Conservation (phyloP, 2,797 vertebrate species). For the Florisuga fusca region DNA sequence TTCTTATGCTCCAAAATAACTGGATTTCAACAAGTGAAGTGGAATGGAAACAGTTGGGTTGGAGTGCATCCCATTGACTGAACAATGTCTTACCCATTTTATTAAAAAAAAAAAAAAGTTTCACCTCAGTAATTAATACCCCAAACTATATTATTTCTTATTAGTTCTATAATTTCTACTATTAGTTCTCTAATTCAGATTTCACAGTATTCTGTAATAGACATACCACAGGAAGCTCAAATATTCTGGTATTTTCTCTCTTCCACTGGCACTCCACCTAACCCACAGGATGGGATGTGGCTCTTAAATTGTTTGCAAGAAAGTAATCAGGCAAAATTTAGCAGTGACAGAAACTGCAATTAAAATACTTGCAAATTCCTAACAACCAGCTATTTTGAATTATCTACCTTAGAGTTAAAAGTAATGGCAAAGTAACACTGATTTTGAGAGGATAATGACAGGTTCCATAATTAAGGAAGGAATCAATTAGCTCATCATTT, state of each 20-base stretch:
- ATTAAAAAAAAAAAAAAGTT: background rate
- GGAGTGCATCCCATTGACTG: background rate
- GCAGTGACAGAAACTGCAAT: slow-evolving; percentile 25
- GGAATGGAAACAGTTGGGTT: background rate
- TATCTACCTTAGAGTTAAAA: background rate
- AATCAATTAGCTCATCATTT: background rate
- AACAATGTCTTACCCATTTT: too few species aligned
- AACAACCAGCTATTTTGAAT: background rate
- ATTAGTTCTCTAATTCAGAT: background rate
- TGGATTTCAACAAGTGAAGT: background rate
- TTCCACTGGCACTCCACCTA: background rate
- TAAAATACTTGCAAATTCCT: background rate
- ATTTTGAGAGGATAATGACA: slow-evolving; percentile 44
- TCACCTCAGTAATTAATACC: fast-evolving
- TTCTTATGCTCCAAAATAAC: background rate
- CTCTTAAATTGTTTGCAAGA: background rate
- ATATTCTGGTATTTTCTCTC: background rate
- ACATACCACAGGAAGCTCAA: background rate
- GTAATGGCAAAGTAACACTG: background rate
- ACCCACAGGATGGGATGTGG: background rate
- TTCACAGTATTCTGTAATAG: background rate
- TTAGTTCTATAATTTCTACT: too few species aligned
- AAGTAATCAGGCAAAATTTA: slow-evolving; percentile 10
- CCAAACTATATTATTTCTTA: background rate
- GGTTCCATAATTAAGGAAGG: background rate